Base-by-base conservation (phyloP, 2,888 invertebrate genomes). In the Tineola bisselliella region DNA sequence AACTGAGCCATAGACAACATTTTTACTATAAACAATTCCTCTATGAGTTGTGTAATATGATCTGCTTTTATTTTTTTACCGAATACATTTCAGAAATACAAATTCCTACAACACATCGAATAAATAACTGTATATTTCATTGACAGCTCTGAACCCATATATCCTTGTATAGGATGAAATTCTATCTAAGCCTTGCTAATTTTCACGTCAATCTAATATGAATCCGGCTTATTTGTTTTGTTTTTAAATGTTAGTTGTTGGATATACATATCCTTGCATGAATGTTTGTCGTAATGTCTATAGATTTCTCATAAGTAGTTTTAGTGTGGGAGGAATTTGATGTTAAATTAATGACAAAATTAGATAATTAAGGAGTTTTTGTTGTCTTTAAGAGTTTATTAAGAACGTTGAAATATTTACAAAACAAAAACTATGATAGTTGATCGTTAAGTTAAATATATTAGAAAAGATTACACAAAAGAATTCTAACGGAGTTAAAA, bases 261-360 rank as follows among this genome's bases (percentile, higher is more conserved):
- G 8, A 48, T 48, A 10, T 10, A 48, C 48, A 48, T 48, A 48
- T 48, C 48, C 17, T 48, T 48, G 48, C n/a, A 48, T 48, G 48
- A 48, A 48, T 48, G 48, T 48, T 43, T 15, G 48, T 48, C n/a
- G 15, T 48, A 48, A 48, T n/a, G 6, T 48, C 8, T 48, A 15
- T 48, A n/a, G 8, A 17, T 48, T 48, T 17, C 15, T 48, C 13
- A 48, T 48, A 48, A 48, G 48, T 48, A 13, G 17, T 10, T 48
- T 13, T 13, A 48, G 48, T 48, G 2, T 6, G 15, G 48, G 48
- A n/a, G 48, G n/a, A 44, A 6, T 10, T 48, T 48, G 48, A 48
- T 48, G 48, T 48, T 17, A 48, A 48, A 48, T 48, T 17, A 48
- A 48, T 48, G 48, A 48, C 48, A 48, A 48, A 10, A 15, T 48